Base-by-base conservation (phyloP, 2,888 invertebrate genomes). In the Melieria picta region DNA sequence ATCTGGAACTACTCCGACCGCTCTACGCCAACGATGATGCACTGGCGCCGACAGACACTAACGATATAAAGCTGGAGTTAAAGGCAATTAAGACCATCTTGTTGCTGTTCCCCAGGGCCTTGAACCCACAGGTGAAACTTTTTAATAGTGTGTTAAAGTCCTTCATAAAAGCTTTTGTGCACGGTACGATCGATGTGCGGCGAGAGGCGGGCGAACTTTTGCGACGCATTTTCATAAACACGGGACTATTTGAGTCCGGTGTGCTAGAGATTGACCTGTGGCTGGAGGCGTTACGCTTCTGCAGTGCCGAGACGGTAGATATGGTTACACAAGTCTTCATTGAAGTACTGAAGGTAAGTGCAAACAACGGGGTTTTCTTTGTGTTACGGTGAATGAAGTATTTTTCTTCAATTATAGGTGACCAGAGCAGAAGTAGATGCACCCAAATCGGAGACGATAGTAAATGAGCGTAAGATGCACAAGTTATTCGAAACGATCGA, bases 191-290 rank as follows among this genome's bases (percentile, higher is more conserved):
- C 47, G 86, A 79, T 3, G 77, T 84, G 4, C 80, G 81, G 82
- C 78, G 86, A 0, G 90, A 90, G 82, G 89, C 90, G 4, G 90
- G 89, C 71, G 84, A 86, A 63, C 88, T 91, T 4, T 83, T 93
- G 45, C 85, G 85, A 62, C 87, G 86, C 64, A 88, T 94, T 72
- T 89, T 94, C 45, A 88, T 87, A 77, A 90, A 89, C 72, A 91
- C 91, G 0, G 88, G 89, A 5, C 88, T 93, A 75, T 94, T 94
- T 81, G 89, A 89, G 30, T 90, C 90, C 75, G 87, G 88, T 74
- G 78, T 77, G 45, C 76, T 84, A 70, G 93, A 94, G 86, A 90
- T 93, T 57, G 90, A 91, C 81, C 87, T 93, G 72, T 91, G 93
- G 89, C 83, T 93, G 46, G 89, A 91, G 77, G 82, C 87, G 75